phyloP scores from a whole-genome alignment of 2,888 invertebrate genomes.

The Digitonthophagus gazella region DNA sequence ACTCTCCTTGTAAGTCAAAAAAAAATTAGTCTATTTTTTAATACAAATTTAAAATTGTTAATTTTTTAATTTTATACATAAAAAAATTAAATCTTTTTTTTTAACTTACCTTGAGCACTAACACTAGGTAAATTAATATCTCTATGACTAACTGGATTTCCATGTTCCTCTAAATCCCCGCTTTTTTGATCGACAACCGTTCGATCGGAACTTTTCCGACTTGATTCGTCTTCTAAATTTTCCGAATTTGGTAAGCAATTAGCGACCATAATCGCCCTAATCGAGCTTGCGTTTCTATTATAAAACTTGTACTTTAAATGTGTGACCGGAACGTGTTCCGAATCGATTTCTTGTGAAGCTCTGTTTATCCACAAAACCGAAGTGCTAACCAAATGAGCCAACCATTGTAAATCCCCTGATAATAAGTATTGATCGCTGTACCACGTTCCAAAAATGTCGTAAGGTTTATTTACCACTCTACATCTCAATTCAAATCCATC shows the following conservation, averaged over 20 bases:
- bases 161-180: constrained; percentile 44
- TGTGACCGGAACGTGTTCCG: constrained; percentile 76
- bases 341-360: constrained; percentile 76
- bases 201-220: constrained; percentile 37
- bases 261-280: constrained; percentile 74
- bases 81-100: not conserved
- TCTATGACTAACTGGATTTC: constrained; percentile 57
- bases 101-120: constrained; percentile 33
- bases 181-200: constrained; percentile 31
- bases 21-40: too few species aligned
- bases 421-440: constrained; percentile 77
- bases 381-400: constrained; percentile 70
- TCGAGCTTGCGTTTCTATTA: constrained; percentile 77
- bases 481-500: constrained; percentile 56
- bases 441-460: constrained; percentile 89
- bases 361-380: constrained; percentile 79
- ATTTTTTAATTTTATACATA: too few species aligned
- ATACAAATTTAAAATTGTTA: too few species aligned
- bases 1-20: too few species aligned
- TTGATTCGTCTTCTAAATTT: constrained; percentile 41
- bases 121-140: constrained; percentile 45
- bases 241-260: constrained; percentile 59
- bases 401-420: constrained; percentile 78
- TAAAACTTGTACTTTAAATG: constrained; percentile 71
- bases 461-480: constrained; percentile 77